Evolutionary conservation across 2,888 invertebrate genomes (phyloP), one percentile per base, ranked within the genome.

Genomic region (Latheticus oryzae): DNA sequence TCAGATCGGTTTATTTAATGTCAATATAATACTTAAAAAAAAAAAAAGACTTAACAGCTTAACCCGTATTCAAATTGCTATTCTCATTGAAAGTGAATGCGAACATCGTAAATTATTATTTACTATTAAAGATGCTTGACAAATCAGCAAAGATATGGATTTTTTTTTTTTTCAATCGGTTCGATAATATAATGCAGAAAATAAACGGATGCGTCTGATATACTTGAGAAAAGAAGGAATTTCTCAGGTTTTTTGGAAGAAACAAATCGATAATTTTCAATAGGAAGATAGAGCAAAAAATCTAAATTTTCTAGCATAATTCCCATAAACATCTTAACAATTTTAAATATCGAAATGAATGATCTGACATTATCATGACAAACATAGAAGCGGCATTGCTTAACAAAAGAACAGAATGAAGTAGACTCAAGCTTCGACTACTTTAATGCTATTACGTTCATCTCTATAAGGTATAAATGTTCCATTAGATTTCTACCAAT

Each of bases 391-490:
- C 63, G 63, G 63, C 60, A 56, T 40, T 55, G 51, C 24, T 56
- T 61, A 63, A 61, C 63, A 61, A 63, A 61, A 63, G 61, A 60
- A 45, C 26, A 51, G 48, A 54, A 60, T 53, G 52, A 63, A 59
- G 43, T 60, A 58, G 57, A 58, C 33, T 58, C 58, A 40, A 35
- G 48, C 33, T 13, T 47, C 53, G 48, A 48, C 58, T 60, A 57
- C 53, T 58, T 54, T 63, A 55, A 53, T 51, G 59, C 61, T 58
- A 63, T 61, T 63, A 63, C 53, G 60, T 60, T 45, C 54, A 48
- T 38, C 61, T 63, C 42, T 64, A 64, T 64, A 64, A 56, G 64
- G 64, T 43, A 60, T 64, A 64, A 64, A 60, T 64, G 57, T 62
- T 62, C 56, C 64, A 64, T 64, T 64, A 64, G 60, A 59, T 64